Evolutionary conservation across 2,888 invertebrate species (phyloP), one percentile per base, ranked within the genome.

Genomic region (Quadriops clusia): DNA sequence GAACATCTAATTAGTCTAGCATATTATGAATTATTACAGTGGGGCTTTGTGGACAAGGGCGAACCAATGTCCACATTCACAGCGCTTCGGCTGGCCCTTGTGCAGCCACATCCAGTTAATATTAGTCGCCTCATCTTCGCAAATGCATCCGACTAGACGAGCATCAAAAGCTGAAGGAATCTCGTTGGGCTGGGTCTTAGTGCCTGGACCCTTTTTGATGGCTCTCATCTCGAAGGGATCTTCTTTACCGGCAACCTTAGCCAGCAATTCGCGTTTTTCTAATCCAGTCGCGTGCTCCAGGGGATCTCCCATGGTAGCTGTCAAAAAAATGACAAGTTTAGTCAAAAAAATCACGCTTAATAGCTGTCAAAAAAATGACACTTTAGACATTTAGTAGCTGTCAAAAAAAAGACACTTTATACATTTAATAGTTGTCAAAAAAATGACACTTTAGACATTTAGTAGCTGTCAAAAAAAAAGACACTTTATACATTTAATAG

Each of bases 21-120:
- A 32, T 34, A 36, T 30, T 38, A 28, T 16, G 32, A 29, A 28
- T 32, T 35, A 30, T 77, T 78, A 80, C 52, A 78, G 54, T 43
- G 77, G 74, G 42, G 72, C 66, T 62, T 80, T 82, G 60, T 82
- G 80, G 36, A 79, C 74, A 49, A 95, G 70, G 66, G 90, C 87
- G 70, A 91, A 95, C 90, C 90, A 94, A 59, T 93, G 79, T 33
- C 97, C 97, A 60, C 97, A 97, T 56, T 85, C 86, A 57, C 95
- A 97, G 49, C 94, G 78, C 55, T 83, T 85, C 37, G 89, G 80
- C 47, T 77, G 75, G 20, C 85, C 94, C 66, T 80, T 77, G 60
- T 93, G 81, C 50, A 97, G 65, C 84, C 91, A 90, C 79, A 95
- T 89, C 89, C 91, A 97, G 55, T 79, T 84, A 44, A 97, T 76